These are phyloP conservation scores for Glyphotaelius pellucidus DNA, from an alignment of 2,888 invertebrate species.

Conservation along the genomic window DNA sequence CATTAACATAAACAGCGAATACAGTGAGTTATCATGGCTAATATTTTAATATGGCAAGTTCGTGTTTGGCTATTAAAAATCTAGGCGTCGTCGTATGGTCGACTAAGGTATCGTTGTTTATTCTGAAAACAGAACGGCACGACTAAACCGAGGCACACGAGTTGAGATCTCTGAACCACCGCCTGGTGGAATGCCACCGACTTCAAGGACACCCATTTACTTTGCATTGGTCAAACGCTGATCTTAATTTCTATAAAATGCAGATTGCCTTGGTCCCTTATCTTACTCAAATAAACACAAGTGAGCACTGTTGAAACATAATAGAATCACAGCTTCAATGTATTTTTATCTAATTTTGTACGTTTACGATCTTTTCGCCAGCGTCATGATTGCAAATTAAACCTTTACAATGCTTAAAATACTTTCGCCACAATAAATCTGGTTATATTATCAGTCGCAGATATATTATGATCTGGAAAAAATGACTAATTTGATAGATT, in stretches of 20 bases:
- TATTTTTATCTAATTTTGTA: background rate
- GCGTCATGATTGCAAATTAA: background rate
- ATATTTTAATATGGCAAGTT: background rate
- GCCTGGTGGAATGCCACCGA: conserved; percentile 51
- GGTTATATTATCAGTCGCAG: background rate
- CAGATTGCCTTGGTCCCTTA: conserved; percentile 23
- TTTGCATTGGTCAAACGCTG: conserved; percentile 47
- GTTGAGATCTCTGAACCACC: conserved; percentile 38
- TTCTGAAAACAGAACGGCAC: conserved; percentile 26
- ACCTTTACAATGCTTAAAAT: background rate
- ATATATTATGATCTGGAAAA: background rate
- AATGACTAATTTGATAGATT: background rate
- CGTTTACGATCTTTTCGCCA: background rate
- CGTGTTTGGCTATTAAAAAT: background rate
- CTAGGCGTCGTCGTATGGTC: background rate
- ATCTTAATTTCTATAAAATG: conserved; percentile 36
- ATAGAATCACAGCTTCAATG: background rate
- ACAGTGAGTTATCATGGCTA: background rate
- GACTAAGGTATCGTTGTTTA: background rate
- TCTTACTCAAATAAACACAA: background rate
- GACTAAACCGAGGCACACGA: background rate
- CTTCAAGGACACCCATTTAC: conserved; percentile 63
- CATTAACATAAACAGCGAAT: background rate
- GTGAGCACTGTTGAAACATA: background rate
- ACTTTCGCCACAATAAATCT: background rate